phyloP scores from a whole-genome alignment of 1,140 invertebrate species.

The Hesperophylax magnus region DNA sequence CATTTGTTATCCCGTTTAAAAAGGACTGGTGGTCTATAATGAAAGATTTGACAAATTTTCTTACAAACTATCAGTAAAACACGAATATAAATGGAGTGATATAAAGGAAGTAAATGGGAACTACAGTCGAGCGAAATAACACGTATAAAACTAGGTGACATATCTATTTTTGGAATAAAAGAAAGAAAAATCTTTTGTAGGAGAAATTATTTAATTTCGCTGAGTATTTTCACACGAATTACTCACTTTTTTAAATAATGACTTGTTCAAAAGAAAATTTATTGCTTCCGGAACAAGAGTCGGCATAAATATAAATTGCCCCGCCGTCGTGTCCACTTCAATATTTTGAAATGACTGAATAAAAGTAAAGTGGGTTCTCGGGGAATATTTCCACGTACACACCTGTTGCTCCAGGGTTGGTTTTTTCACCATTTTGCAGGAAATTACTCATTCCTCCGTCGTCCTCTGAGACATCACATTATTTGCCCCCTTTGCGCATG shows the following conservation, averaged over 20 bases:
- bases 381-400: conserved; percentile 21
- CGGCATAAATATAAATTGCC: conserved; percentile 10
- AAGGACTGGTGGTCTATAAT: too few species aligned
- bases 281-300: not conserved
- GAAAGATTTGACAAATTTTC: too few species aligned
- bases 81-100: too few species aligned
- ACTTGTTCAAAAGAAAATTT: not conserved
- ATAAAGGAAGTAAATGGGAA: too few species aligned
- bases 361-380: conserved; percentile 24
- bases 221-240: too few species aligned
- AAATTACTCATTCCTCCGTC: conserved; percentile 7
- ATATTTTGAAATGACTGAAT: conserved; percentile 20
- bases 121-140: too few species aligned
- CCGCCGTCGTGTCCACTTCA: conserved; percentile 3
- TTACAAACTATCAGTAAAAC: too few species aligned
- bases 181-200: too few species aligned
- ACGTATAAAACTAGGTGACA: too few species aligned
- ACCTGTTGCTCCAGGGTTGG: conserved; percentile 6
- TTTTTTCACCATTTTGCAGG: not conserved
- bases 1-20: too few species aligned
- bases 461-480: conserved; percentile 19
- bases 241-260: not conserved
- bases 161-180: too few species aligned
- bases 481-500: conserved; percentile 16
- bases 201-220: too few species aligned